Evolutionary conservation across 1,140 invertebrate genomes (phyloP), one percentile per base, ranked within the genome.

Genomic region (Drosophila murphyi): DNA sequence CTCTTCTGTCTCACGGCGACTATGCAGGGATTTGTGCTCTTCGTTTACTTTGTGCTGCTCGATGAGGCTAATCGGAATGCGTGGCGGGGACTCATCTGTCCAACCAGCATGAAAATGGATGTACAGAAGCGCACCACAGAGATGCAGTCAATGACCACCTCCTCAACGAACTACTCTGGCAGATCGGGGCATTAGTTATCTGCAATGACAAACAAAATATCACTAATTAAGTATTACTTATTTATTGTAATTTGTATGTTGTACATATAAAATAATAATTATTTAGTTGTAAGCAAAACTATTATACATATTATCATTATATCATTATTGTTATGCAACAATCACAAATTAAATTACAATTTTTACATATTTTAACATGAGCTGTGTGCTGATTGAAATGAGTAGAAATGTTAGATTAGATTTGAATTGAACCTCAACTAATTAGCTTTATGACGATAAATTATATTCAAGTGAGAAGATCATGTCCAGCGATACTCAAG

Each of bases 1-100:
- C 80, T 95, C 2, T 95, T 95, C 77, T 95, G 94, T 85, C 80
- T 95, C 3, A 95, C 94, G 1, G 94, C 94, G 4, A 94, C 95
- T 2, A 63, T 95, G 35, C 95, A 96, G 91, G 95, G 95, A 4
- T 95, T 95, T 76, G 93, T 95, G 3, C 85, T 95, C 12, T 95
- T 95, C 77, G 74, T 95, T 3, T 95, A 95, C 80, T 95, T 95
- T 82, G 93, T 95, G 10, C 85, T 95, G 3, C 93, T 95, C 68
- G 95, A 95, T 89, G 93, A 94, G 4, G 92, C 91, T 10, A 95
- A 95, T 10, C 93, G 94, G 51, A 83, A 90, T 34, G 82, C 95
- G 39, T 95, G 94, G 95, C 4, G 72, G 12, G 32, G 39, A 0
- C 8, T 92, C 0, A 56, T 78, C 3, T 64, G 56, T 0, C 72